These are phyloP conservation scores for Actinostola sp. DNA, from an alignment of 92 coral and sea anemone genomes.

Conservation along the genomic window DNA sequence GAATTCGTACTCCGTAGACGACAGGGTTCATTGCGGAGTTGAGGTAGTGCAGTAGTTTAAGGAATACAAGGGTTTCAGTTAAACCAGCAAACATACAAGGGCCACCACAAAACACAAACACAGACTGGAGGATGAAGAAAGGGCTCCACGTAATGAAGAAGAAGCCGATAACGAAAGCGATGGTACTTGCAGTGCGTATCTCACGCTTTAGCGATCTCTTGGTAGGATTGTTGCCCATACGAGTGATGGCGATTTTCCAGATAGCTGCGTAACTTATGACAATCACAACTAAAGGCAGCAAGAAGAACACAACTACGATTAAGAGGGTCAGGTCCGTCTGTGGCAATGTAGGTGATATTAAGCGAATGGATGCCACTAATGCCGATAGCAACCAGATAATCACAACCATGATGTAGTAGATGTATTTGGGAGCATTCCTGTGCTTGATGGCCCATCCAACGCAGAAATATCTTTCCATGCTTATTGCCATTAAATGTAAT, in stretches of 20 bases:
- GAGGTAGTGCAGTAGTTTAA: constrained; percentile 74
- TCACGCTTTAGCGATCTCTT: constrained; percentile 77
- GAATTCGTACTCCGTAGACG: constrained; percentile 86
- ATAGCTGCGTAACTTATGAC: constrained; percentile 79
- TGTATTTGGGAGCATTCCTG: constrained; percentile 69
- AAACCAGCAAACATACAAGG: constrained; percentile 42
- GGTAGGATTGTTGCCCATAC: constrained; percentile 84
- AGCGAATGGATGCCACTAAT: constrained; percentile 58
- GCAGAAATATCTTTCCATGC: constrained; percentile 81
- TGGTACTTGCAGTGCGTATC: constrained; percentile 79
- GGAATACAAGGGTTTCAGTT: constrained; percentile 26
- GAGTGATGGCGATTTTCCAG: constrained; percentile 79
- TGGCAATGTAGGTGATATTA: constrained; percentile 35
- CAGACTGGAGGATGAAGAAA: constrained; percentile 57
- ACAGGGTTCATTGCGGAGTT: constrained; percentile 87
- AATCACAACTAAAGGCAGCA: constrained; percentile 72
- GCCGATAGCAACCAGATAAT: constrained; percentile 76
- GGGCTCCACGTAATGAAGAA: constrained; percentile 73
- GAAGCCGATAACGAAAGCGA: constrained; percentile 87
- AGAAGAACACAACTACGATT: constrained; percentile 65
- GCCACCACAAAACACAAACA: constrained; percentile 39
- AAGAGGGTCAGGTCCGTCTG: constrained; percentile 51
- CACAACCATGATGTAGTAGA: constrained; percentile 75
- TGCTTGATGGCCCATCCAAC: constrained; percentile 91
- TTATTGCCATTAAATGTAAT: constrained; percentile 75